Conservation (phyloP, 2,888 invertebrate genomes). For the Lamproptera curius region DNA sequence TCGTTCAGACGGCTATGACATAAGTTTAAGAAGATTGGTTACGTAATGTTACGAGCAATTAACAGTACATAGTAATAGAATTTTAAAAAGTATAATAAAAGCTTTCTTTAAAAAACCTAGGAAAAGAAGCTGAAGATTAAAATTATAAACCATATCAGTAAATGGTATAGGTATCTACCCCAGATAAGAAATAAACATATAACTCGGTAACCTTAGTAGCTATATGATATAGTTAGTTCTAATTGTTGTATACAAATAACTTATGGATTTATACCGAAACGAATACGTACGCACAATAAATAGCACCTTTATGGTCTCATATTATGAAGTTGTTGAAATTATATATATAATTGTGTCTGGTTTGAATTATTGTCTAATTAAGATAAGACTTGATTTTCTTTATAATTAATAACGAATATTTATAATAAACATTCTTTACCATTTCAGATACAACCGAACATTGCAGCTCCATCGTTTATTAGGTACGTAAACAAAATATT, state of each 20-base stretch:
- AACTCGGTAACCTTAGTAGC: no score
- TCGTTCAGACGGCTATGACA: neutral
- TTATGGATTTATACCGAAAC: no score
- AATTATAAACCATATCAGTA: no score
- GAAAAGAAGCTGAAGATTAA: no score
- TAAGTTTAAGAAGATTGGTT: neutral
- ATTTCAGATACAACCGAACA: slow-evolving; percentile 12
- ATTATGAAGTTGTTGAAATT: neutral
- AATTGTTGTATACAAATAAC: no score
- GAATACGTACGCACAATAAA: no score
- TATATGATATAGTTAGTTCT: no score
- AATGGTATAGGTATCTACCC: no score
- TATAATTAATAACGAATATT: neutral
- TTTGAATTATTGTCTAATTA: neutral
- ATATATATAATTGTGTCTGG: neutral
- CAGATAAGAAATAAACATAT: no score
- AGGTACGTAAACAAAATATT: slow-evolving; percentile 11
- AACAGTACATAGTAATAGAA: neutral
- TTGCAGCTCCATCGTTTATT: slow-evolving; percentile 1
- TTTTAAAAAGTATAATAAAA: neutral
- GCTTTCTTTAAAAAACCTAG: neutral
- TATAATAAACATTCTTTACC: slow-evolving; percentile 1
- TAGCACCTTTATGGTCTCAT: no score
- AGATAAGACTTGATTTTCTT: neutral
- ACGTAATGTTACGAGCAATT: neutral